These are phyloP conservation scores for Epizoanthus ramosus DNA, from an alignment of 92 coral and sea anemone genomes.

Conservation along the genomic window DNA sequence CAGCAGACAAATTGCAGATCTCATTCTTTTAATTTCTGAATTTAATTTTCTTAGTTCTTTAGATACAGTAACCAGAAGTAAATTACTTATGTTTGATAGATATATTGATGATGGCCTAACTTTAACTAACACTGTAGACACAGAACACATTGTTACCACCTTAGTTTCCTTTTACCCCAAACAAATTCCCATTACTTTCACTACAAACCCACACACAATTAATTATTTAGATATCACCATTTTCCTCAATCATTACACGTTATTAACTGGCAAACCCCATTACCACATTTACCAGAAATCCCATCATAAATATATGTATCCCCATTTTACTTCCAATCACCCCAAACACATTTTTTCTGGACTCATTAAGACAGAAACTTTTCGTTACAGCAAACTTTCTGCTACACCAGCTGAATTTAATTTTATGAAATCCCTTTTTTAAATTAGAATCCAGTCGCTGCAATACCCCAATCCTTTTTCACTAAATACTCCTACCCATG, in stretches of 20 bases:
- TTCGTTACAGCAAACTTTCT: constrained; percentile 46
- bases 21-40: constrained; percentile 10
- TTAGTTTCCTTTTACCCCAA: constrained; percentile 11
- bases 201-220: constrained; percentile 11
- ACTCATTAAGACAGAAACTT: neutral
- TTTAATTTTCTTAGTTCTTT: neutral
- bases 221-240: constrained; percentile 42
- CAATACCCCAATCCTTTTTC: too few species aligned
- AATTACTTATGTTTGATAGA: constrained; percentile 8
- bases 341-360: neutral
- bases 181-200: constrained; percentile 46
- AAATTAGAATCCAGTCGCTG: too few species aligned
- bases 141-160: neutral
- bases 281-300: constrained; percentile 48
- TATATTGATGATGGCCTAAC: constrained; percentile 19
- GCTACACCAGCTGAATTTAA: constrained; percentile 26
- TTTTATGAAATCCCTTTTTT: neutral
- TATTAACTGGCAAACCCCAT: constrained; percentile 19
- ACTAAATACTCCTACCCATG: too few species aligned
- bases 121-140: neutral
- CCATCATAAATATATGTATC: constrained; percentile 48
- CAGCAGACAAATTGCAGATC: constrained; percentile 26
- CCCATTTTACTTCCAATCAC: constrained; percentile 53
- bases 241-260: constrained; percentile 26
- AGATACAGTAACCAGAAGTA: neutral